Conservation (phyloP, 2,797 vertebrate species). For the Myotis daubentonii region DNA sequence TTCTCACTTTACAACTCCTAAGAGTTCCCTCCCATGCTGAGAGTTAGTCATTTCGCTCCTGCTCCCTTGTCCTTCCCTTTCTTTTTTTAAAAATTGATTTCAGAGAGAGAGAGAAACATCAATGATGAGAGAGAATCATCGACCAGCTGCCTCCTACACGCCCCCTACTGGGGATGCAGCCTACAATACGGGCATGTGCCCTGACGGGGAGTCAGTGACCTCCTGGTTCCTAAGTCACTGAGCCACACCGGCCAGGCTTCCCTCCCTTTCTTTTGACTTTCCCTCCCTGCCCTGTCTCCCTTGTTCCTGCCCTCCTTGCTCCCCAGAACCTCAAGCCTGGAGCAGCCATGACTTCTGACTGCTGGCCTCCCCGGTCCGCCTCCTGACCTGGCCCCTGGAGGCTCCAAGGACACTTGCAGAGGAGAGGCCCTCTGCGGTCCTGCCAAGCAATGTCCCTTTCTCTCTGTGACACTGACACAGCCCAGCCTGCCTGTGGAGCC, state of each 20-base stretch:
- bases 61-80: too few species aligned
- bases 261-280: neutral
- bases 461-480: neutral
- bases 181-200: too few species aligned
- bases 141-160: too few species aligned
- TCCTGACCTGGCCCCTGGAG: neutral
- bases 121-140: too few species aligned
- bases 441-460: neutral
- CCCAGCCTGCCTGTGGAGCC: neutral
- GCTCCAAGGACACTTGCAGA: neutral
- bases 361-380: fast-evolving
- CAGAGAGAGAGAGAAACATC: too few species aligned
- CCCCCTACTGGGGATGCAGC: too few species aligned
- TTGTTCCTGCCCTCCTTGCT: neutral
- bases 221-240: too few species aligned
- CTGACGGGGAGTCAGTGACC: too few species aligned
- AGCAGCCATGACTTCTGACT: neutral
- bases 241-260: too few species aligned
- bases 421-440: neutral
- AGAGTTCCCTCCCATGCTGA: neutral
- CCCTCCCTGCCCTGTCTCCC: neutral
- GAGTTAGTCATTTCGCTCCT: neutral
- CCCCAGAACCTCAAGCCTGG: neutral
- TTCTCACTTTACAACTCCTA: neutral
- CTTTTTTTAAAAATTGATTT: too few species aligned